Evolutionary conservation across 1,140 invertebrate species (phyloP), one percentile per base, ranked within the genome.

Genomic region (Mycetomoellerius zeteki): DNA sequence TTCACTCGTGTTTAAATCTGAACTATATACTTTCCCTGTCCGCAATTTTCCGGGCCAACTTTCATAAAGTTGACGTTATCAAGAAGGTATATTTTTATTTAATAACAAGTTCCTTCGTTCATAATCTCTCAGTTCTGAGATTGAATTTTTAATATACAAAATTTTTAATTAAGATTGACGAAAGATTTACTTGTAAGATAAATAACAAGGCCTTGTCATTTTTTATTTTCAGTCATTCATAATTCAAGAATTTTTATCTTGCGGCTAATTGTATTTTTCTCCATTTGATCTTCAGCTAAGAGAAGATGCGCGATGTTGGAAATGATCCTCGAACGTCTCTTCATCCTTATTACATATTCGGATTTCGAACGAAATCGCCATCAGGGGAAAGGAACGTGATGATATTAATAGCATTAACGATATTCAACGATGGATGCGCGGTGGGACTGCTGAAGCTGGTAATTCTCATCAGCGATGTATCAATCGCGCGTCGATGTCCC

Each of bases 381-480:
- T 54, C 37, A 14, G 19, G 30, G 10, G 27, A 37, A 24, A 54
- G 7, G 3, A 69, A 24, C 27, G 2, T 33, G 24, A 7, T 16
- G 8, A 19, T 60, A 58, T 58, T 16, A 37, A 75, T 78, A 78
- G 58, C 16, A 52, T n/a, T 65, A 50, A 65, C n/a, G 47, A 52
- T 78, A 37, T 52, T 67, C 50, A 43, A 69, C 14, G 62, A 80
- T 24, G 33, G 14, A 37, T 33, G 54, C 47, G 27, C 50, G 47
- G 6, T 69, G 65, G 62, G 21, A 81, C 14, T 37, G 21, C 27
- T 6, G n/a, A 33, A 12, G 19, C 43, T 24, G 27, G 12, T 43
- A 8, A 8, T 43, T 16, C 33, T 71, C 65, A 4, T 81, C 65
- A 81, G 56, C 78, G 16, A 71, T 33, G 33, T 71, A 58, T 75